These are phyloP conservation scores for Phymatocera aterrima DNA, from an alignment of 2,888 invertebrate genomes.

Conservation along the genomic window DNA sequence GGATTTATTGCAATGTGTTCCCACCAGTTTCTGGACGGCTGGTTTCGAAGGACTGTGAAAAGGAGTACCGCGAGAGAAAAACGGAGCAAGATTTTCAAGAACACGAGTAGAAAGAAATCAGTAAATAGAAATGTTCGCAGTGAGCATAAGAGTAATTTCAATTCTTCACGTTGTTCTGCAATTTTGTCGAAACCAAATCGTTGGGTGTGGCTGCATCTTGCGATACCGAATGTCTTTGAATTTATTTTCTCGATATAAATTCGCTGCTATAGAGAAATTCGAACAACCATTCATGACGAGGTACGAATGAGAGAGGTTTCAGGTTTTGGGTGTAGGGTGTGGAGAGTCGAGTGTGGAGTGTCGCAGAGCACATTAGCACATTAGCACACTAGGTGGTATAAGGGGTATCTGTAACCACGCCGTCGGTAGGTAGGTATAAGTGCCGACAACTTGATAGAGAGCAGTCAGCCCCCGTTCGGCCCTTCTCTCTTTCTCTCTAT, in stretches of 20 bases:
- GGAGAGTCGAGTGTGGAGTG: neutral
- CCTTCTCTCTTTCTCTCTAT: neutral
- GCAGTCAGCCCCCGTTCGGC: neutral
- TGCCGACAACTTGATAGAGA: conserved; percentile 55
- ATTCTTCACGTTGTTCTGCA: too few species aligned
- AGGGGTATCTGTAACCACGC: conserved; percentile 8
- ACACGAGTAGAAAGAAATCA: too few species aligned
- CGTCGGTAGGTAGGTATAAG: conserved; percentile 30
- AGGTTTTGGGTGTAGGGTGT: neutral
- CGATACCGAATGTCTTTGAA: neutral
- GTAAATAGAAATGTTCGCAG: too few species aligned
- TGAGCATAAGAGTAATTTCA: too few species aligned
- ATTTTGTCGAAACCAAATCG: too few species aligned
- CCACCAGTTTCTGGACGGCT: too few species aligned
- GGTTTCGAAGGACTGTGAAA: too few species aligned
- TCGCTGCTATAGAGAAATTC: neutral
- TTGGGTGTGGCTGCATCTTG: too few species aligned
- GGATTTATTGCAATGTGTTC: too few species aligned
- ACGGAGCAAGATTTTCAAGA: too few species aligned
- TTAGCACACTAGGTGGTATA: conserved; percentile 24
- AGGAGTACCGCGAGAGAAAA: too few species aligned
- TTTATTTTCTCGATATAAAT: neutral
- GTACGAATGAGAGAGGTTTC: neutral
- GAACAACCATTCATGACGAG: neutral
- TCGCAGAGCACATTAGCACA: conserved; percentile 29